Conservation (phyloP, 2,888 invertebrate species). For the Trissoscelio sp. region DNA sequence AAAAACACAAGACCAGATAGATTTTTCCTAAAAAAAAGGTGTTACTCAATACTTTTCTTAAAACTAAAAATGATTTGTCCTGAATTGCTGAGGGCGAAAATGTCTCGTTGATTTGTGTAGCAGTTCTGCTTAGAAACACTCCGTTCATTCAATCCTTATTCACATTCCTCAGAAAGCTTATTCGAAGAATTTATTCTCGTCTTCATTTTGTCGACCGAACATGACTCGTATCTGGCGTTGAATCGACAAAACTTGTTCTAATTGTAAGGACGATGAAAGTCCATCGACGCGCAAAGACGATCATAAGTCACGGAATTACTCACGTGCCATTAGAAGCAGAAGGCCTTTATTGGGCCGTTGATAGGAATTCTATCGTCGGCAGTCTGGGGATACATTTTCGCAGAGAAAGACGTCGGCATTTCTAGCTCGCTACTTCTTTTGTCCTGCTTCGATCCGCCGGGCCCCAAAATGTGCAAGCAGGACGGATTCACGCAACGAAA, state of each 20-base stretch:
- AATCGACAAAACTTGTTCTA: constrained; percentile 60
- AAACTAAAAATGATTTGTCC: constrained; percentile 12
- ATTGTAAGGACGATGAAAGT: constrained; percentile 62
- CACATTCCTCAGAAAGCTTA: constrained; percentile 5
- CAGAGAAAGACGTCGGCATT: constrained; percentile 72
- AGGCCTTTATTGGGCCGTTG: constrained; percentile 77
- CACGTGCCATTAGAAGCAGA: constrained; percentile 82
- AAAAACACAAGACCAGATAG: neutral
- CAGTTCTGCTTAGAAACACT: neutral
- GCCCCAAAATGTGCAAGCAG: constrained; percentile 43
- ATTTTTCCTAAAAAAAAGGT: neutral
- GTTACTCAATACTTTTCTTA: constrained; percentile 19
- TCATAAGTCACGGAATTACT: constrained; percentile 78
- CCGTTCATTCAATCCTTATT: constrained; percentile 11
- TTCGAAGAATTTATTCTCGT: constrained; percentile 41
- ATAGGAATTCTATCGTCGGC: constrained; percentile 77
- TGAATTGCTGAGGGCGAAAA: neutral
- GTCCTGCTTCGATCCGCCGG: constrained; percentile 73
- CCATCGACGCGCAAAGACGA: constrained; percentile 70
- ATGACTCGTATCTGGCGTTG: constrained; percentile 41
- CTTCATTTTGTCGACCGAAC: constrained; percentile 17
- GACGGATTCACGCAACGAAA: constrained; percentile 47
- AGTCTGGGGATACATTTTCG: constrained; percentile 68
- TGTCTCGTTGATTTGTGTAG: constrained; percentile 26
- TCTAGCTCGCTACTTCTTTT: constrained; percentile 80